These are phyloP conservation scores for Macrosiphum euphorbiae DNA, from an alignment of 2,888 invertebrate genomes.

Conservation along the genomic window DNA sequence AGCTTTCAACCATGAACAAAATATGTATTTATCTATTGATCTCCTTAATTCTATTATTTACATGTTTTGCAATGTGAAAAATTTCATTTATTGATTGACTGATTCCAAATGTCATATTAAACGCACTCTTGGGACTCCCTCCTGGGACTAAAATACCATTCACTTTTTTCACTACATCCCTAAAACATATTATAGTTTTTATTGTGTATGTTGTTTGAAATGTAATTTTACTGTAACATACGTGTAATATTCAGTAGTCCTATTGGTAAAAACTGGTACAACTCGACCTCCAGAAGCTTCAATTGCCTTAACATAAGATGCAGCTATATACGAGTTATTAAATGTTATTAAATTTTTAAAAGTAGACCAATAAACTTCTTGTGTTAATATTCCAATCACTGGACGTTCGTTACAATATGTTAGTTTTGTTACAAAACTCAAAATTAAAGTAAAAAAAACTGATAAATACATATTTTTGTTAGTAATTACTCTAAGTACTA, in stretches of 20 bases:
- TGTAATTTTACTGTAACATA: conserved; percentile 18
- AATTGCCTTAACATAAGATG: conserved; percentile 90
- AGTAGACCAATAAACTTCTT: conserved; percentile 73
- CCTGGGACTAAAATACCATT: conserved; percentile 88
- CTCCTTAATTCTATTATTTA: background rate
- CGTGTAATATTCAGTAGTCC: conserved; percentile 61
- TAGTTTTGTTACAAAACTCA: background rate
- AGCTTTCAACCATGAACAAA: background rate
- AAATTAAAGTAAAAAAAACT: background rate
- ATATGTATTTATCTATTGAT: background rate
- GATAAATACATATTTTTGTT: conserved; percentile 16
- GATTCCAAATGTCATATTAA: conserved; percentile 79
- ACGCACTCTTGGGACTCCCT: conserved; percentile 80
- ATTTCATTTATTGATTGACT: conserved; percentile 81
- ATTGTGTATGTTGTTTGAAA: background rate
- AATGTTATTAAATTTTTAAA: conserved; percentile 69
- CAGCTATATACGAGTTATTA: conserved; percentile 82
- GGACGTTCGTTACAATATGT: conserved; percentile 70
- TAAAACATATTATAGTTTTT: conserved; percentile 70
- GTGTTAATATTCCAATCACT: conserved; percentile 80
- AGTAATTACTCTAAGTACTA: background rate
- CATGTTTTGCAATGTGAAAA: conserved; percentile 69
- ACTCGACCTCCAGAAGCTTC: conserved; percentile 89
- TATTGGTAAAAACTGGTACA: conserved; percentile 76
- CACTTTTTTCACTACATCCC: conserved; percentile 75